A percentile compares a stretch with the other conserved stretches of the same genome.
phyloP scores from a whole-genome alignment of 64 coral and sea anemone species.

The Orbicella faveolata region DNA sequence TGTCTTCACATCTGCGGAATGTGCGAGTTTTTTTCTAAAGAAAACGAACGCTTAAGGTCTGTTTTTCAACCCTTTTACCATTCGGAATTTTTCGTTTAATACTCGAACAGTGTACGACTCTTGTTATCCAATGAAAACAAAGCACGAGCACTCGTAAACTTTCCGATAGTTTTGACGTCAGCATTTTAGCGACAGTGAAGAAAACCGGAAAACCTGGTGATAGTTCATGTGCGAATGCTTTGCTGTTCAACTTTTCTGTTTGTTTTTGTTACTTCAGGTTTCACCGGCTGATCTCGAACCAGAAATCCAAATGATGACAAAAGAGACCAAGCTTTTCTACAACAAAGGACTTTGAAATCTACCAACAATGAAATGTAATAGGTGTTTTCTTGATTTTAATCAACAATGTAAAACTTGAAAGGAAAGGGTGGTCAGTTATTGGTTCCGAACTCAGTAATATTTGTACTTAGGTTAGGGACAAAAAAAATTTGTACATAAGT shows the following conservation, averaged over 20 bases:
- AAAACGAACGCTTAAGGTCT: too few species aligned
- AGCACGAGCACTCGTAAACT: too few species aligned
- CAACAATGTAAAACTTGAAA: background rate
- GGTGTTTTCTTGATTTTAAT: background rate
- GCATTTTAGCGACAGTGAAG: too few species aligned
- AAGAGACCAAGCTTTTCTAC: conserved; percentile 34
- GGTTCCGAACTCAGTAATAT: background rate
- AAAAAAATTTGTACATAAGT: too few species aligned
- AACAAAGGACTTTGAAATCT: conserved; percentile 56
- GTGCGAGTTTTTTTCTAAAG: too few species aligned
- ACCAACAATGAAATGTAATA: background rate
- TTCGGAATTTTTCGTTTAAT: too few species aligned
- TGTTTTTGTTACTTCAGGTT: conserved; percentile 29
- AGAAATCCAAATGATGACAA: conserved; percentile 57
- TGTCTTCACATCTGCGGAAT: too few species aligned
- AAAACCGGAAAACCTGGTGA: too few species aligned
- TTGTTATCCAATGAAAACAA: too few species aligned
- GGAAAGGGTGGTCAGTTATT: background rate
- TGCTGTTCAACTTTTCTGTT: background rate
- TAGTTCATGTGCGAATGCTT: background rate
- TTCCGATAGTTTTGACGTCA: background rate
- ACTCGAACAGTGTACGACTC: too few species aligned
- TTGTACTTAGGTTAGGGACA: background rate
- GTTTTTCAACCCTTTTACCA: too few species aligned
- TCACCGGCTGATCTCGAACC: conserved; percentile 35